These are phyloP conservation scores for Lepidurus arcticus DNA, from an alignment of 1,140 invertebrate genomes.

Conservation along the genomic window DNA sequence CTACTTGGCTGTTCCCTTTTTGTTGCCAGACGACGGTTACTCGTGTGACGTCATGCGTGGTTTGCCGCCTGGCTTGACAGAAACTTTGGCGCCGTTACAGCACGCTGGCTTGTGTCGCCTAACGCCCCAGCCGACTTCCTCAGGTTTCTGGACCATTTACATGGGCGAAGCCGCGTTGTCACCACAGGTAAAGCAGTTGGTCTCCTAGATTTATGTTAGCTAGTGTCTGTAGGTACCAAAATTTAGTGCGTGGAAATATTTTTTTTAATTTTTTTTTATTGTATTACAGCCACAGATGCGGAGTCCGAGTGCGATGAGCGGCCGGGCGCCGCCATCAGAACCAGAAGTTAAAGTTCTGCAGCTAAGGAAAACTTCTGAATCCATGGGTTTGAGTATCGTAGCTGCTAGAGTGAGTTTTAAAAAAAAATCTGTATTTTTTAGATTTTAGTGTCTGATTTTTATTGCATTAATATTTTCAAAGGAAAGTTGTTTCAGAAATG, in stretches of 20 bases:
- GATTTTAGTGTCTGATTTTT: too few relatives aligned
- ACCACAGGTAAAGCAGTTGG: neutral
- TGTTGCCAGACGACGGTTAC: constrained; percentile 96
- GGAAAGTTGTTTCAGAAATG: neutral
- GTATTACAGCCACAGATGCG: neutral
- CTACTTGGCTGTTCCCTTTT: constrained; percentile 78
- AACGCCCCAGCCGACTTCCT: constrained; percentile 79
- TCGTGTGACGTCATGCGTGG: constrained; percentile 92
- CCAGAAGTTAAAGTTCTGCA: constrained; percentile 50
- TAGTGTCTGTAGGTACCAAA: neutral
- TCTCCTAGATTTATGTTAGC: constrained; percentile 32
- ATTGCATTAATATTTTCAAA: neutral
- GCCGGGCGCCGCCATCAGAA: neutral
- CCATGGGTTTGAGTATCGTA: constrained; percentile 89
- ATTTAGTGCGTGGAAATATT: constrained; percentile 23
- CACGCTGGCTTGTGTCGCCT: constrained; percentile 79
- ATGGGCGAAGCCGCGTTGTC: constrained; percentile 53
- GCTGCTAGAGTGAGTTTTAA: constrained; percentile 68
- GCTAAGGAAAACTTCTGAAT: constrained; percentile 81
- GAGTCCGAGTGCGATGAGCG: neutral
- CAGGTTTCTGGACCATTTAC: constrained; percentile 91
- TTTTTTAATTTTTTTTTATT: constrained; percentile 24
- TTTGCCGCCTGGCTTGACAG: constrained; percentile 82
- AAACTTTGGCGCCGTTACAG: constrained; percentile 83
- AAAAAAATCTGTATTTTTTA: neutral